Evolutionary conservation across 2,113 vertebrate species (phyloP).

Genomic region (Okapia johnstoni): DNA sequence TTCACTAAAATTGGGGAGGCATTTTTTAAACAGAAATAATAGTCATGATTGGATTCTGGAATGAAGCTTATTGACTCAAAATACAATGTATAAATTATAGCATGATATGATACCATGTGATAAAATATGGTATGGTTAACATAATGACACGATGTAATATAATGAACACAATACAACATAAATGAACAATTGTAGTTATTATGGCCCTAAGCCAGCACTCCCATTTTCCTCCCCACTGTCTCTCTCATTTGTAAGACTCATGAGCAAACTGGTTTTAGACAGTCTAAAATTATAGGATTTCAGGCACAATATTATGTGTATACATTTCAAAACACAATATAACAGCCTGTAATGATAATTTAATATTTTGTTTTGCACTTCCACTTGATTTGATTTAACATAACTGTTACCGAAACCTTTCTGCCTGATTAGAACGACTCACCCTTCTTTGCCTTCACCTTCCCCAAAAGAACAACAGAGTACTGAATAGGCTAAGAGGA

Average conservation of each 20-base stretch:
- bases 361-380: background rate
- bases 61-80: background rate
- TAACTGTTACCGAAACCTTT: constrained; percentile 16
- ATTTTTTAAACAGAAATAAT: constrained; percentile 18
- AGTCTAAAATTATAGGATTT: constrained; percentile 43
- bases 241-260: background rate
- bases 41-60: background rate
- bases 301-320: background rate
- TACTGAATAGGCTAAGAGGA: background rate
- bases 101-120: background rate
- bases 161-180: background rate
- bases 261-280: background rate
- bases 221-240: background rate
- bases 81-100: background rate
- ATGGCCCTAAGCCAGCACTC: background rate
- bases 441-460: background rate
- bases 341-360: background rate
- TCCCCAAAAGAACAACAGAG: background rate
- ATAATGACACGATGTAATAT: background rate
- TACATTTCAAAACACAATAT: constrained; percentile 8
- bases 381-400: background rate
- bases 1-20: background rate
- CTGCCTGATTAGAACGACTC: background rate
- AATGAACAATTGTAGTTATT: background rate
- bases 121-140: background rate